Base-by-base conservation (phyloP, 2,113 vertebrate species). In the Rutilus rutilus region DNA sequence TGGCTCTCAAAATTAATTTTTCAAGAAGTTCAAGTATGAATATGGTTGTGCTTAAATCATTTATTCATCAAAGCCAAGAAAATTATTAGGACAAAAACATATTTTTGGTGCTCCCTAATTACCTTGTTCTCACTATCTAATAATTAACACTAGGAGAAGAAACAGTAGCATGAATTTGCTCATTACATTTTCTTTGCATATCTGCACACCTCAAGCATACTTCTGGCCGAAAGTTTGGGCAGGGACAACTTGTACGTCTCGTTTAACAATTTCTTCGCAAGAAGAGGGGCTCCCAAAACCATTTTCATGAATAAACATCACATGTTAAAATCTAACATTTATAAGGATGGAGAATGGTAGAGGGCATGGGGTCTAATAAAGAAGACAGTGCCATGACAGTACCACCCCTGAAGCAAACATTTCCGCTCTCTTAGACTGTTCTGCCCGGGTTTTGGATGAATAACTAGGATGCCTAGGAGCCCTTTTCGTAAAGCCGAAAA, bases 381-480 rank as follows among this genome's bases (percentile, higher is more conserved):
- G 30, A 71, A 69, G 80, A 65, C n/a, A 19, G 45, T 19, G 6
- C 62, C 45, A 82, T 82, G 79, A 73, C 65, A 83, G 64, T 83
- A 9, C 81, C 17, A 73, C 65, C 60, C 77, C 77, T 33, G 39
- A 86, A 86, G 78, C 64, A 78, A 78, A 85, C 64, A 80, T 86
- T 74, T 86, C 78, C 62, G 42, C 52, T 81, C 78, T 45, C 25
- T 33, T 50, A 47, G 65, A 73, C 47, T 60, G 17, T 52, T 74
- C 82, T 21, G 82, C 64, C 86, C 75, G 79, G 65, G 83, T 87
- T 75, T 52, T 36, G 50, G 65, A 86, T 89, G 88, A 82, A 80
- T 89, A 91, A 91, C 87, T 84, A 89, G 84, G 52, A n/a, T 89
- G 89, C 89, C 92, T 90, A 47, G 69, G 87, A 84, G 88, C 89